Conservation (phyloP, 2,888 invertebrate genomes). For the Oscheius sp. region DNA sequence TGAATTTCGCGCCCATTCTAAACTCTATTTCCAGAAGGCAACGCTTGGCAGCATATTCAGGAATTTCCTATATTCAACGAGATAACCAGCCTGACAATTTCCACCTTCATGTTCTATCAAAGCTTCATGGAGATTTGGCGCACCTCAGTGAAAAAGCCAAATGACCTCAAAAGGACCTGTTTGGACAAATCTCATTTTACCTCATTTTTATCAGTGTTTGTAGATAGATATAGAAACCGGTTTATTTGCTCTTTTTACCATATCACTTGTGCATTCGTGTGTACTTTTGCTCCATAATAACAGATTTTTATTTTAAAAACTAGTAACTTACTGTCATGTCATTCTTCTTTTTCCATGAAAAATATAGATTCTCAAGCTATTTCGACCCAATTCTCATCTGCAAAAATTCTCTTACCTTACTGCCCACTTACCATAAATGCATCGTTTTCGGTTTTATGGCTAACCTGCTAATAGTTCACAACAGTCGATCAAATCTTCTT, state of each 20-base stretch:
- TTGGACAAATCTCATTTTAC: too few relatives aligned
- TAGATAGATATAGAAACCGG: not conserved
- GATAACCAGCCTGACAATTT: slow-evolving; percentile 49
- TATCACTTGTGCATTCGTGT: slow-evolving; percentile 9
- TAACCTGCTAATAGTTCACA: too few relatives aligned
- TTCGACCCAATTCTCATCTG: too few relatives aligned
- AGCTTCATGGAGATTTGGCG: slow-evolving; percentile 38
- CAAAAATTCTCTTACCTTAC: too few relatives aligned
- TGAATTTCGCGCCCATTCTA: not conserved
- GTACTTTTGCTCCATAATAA: not conserved
- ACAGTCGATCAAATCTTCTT: too few relatives aligned
- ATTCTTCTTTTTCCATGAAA: too few relatives aligned
- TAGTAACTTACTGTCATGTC: too few relatives aligned
- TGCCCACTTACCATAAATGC: too few relatives aligned
- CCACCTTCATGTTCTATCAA: slow-evolving; percentile 50
- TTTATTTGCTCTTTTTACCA: slow-evolving; percentile 2
- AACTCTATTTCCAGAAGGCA: slow-evolving; percentile 18
- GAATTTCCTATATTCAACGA: slow-evolving; percentile 38
- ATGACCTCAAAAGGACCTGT: too few relatives aligned
- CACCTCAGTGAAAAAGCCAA: slow-evolving; percentile 19
- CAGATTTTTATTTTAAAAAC: not conserved
- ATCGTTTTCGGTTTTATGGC: too few relatives aligned
- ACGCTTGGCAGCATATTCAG: slow-evolving; percentile 41
- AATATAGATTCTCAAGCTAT: too few relatives aligned
- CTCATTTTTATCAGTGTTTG: slow-evolving; percentile 17